Base-by-base conservation (phyloP, 2,797 vertebrate species). In the Monodelphis domestica region DNA sequence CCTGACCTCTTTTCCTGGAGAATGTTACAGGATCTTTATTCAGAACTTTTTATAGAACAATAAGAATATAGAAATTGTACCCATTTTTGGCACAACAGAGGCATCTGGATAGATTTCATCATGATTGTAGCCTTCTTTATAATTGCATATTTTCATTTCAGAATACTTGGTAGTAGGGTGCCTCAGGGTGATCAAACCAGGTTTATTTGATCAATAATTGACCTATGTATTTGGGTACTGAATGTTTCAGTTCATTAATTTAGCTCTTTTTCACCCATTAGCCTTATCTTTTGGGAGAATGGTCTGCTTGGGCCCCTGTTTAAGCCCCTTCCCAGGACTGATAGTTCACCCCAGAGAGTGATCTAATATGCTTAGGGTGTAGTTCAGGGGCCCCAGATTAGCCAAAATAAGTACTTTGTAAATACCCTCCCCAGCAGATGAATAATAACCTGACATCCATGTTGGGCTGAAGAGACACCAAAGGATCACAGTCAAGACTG, bases 121-220 rank as follows among this genome's bases (percentile, higher is more conserved):
- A 1, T 93, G 91, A 38, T 54, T 7, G 84, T 54, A 63, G 5
- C 84, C 45, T 52, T 38, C 30, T 9, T 28, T 59, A 12, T 55
- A 90, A 93, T 53, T 91, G 5, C 70, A 56, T 56, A 4, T 93
- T 92, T 91, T 92, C 89, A 45, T 70, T 33, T 93, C 45, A 87
- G 3, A 12, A 14, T 4, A n/a, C 0, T 89, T 90, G n/a, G n/a
- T 5, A 14, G 0, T 54, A 78, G 38, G 2, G 24, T 53, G 52
- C 57, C 26, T 89, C 88, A 11, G 0, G 10, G 53, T 50, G 53
- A 5, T 33, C n/a, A 28, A 53, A 92, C 63, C 2, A 5, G n/a
- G n/a, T n/a, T n/a, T n/a, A n/a, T n/a, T n/a, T n/a, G n/a, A n/a
- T n/a, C n/a, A n/a, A n/a, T n/a, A n/a, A n/a, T n/a, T n/a, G n/a